Percentiles rank a stretch among this genome's conserved stretches.
Conservation (phyloP, 2,888 invertebrate genomes). For the Drosophila atripex region DNA sequence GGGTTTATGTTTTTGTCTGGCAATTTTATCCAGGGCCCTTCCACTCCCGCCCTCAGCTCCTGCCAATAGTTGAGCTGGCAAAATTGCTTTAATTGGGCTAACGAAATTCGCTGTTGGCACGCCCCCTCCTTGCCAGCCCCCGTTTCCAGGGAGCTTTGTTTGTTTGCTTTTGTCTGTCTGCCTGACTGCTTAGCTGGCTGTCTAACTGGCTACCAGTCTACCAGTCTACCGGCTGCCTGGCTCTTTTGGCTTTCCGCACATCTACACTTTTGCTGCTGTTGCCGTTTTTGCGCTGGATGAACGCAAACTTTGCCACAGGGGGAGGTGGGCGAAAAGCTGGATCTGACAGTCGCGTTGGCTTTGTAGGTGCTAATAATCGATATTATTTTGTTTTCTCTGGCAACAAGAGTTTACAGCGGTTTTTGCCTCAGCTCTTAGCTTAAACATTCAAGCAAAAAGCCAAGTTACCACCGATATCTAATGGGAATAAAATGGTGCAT, state of each 20-base stretch:
- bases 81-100: slow-evolving; percentile 77
- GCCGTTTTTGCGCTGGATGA: slow-evolving; percentile 47
- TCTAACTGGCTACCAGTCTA: slow-evolving; percentile 37
- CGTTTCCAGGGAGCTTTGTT: slow-evolving; percentile 59
- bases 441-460: slow-evolving; percentile 26
- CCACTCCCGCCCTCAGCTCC: not conserved
- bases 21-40: slow-evolving; percentile 11
- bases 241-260: slow-evolving; percentile 28
- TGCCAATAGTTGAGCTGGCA: slow-evolving; percentile 56
- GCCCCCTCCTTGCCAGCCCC: slow-evolving; percentile 6
- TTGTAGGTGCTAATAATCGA: slow-evolving; percentile 70
- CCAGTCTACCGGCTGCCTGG: slow-evolving; percentile 32
- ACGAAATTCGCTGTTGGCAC: slow-evolving; percentile 53
- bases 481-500: slow-evolving; percentile 16
- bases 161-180: slow-evolving; percentile 62
- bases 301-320: slow-evolving; percentile 27
- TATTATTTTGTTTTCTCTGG: slow-evolving; percentile 73
- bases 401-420: slow-evolving; percentile 66
- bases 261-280: slow-evolving; percentile 29
- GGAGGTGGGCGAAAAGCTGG: slow-evolving; percentile 34
- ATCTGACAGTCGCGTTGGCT: slow-evolving; percentile 29
- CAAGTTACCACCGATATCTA: not conserved
- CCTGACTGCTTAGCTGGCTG: slow-evolving; percentile 39
- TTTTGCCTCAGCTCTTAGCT: slow-evolving; percentile 43
- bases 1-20: slow-evolving; percentile 37